phyloP scores from a whole-genome alignment of 2,888 invertebrate genomes.

The Drosophila villosipedis region DNA sequence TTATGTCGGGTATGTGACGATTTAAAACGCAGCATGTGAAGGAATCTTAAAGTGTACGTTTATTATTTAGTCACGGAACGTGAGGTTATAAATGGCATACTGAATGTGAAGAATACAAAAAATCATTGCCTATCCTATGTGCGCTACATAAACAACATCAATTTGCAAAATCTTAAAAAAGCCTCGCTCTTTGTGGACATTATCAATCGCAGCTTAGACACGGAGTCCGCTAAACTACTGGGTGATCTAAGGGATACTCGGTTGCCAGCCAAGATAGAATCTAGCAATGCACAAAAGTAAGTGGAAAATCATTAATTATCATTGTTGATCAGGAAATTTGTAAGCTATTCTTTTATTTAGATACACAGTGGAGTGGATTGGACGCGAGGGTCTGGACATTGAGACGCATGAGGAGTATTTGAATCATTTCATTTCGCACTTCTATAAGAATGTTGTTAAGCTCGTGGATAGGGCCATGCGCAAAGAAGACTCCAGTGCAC shows the following conservation, averaged over 20 bases:
- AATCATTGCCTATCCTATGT: slow-evolving; percentile 98
- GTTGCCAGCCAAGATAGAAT: slow-evolving; percentile 94
- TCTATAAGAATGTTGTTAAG: slow-evolving; percentile 96
- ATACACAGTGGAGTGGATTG: slow-evolving; percentile 98
- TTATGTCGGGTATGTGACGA: slow-evolving; percentile 94
- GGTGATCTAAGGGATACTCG: slow-evolving; percentile 95
- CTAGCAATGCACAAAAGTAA: slow-evolving; percentile 94
- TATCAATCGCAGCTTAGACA: slow-evolving; percentile 94
- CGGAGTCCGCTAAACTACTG: slow-evolving; percentile 95
- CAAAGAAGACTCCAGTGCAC: slow-evolving; percentile 97
- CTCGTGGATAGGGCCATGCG: slow-evolving; percentile 97
- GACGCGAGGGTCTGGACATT: slow-evolving; percentile 95
- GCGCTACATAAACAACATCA: slow-evolving; percentile 98
- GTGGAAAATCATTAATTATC: slow-evolving; percentile 28
- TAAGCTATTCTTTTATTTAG: slow-evolving; percentile 84
- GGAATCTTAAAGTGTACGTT: neutral
- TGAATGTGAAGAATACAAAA: slow-evolving; percentile 96
- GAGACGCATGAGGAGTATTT: slow-evolving; percentile 97
- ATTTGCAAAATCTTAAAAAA: slow-evolving; percentile 96
- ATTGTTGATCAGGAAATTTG: neutral
- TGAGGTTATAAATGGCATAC: slow-evolving; percentile 97
- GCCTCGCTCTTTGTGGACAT: slow-evolving; percentile 98
- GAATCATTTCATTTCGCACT: slow-evolving; percentile 96
- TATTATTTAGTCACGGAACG: slow-evolving; percentile 94
- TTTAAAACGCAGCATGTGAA: neutral